Evolutionary conservation across 2,797 vertebrate genomes (phyloP), one percentile per base, ranked within the genome.

Genomic region (Distichodus sexfasciatus): DNA sequence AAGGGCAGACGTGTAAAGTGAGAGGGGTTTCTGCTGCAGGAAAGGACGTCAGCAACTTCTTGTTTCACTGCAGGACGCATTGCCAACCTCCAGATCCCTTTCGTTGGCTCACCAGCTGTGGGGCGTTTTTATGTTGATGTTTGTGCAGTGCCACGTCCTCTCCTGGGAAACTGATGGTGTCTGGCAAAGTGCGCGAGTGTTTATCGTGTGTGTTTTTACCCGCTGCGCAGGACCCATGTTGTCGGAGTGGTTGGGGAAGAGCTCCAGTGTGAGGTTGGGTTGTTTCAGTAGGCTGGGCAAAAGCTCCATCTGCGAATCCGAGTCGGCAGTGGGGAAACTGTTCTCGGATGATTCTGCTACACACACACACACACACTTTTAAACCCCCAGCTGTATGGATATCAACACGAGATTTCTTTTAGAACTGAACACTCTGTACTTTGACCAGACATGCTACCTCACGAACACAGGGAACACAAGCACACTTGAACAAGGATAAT

Each of bases 271-370:
- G 75, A 95, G 76, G 57, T 88, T 86, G 44, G 89, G 89, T 79
- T 95, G 93, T 81, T 94, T 94, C 68, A 93, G 61, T 82, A 94
- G 86, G 79, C 91, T 91, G 62, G 93, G 92, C 73, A 94, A 86
- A 26, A 94, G 87, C 79, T 95, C 93, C 92, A 94, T 91, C 82
- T 94, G 93, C 69, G 91, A 93, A 79, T 94, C 93, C 1, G 86
- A 88, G 77, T 94, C 92, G 50, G 88, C 89, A 29, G 92, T 90
- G 3, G 93, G 92, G 66, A 89, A 84, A 36, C 90, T 93, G 83
- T 90, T 92, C 86, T 95, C 94, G 63, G 92, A 83, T 5, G 91
- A 93, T 75, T 94, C 93, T 0, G 72, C 83, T 33, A 50, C 41
- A 17, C 12, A 33, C 50, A 66, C 31, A 72, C 11, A 61, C 24